Conservation (phyloP, 2,888 invertebrate genomes). For the Xestia sexstrigata region DNA sequence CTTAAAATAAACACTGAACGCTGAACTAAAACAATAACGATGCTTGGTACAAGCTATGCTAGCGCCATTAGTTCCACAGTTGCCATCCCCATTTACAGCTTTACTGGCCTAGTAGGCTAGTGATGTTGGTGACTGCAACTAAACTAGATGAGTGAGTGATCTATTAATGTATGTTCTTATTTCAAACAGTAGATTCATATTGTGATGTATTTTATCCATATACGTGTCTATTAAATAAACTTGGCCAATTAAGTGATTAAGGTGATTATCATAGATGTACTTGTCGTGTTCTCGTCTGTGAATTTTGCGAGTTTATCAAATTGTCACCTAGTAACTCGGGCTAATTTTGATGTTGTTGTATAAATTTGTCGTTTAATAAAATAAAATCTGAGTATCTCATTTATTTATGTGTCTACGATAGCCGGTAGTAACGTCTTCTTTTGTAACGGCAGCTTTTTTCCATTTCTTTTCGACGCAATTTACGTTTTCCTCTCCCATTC, state of each 20-base stretch:
- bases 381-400: constrained; percentile 1
- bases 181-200: constrained; percentile 1
- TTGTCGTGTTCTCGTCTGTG: background rate
- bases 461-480: background rate
- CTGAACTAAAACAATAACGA: too few species aligned
- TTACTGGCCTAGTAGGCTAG: background rate
- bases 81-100: too few species aligned
- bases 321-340: background rate
- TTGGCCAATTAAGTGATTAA: background rate
- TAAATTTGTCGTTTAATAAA: constrained; percentile 8
- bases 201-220: background rate
- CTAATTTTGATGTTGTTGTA: constrained; percentile 3
- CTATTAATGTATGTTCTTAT: constrained; percentile 7
- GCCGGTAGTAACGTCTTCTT: background rate
- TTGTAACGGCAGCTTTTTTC: background rate
- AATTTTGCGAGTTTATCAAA: background rate
- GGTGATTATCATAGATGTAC: constrained; percentile 3
- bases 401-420: constrained; percentile 5
- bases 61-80: too few species aligned
- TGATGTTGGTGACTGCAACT: constrained; percentile 4
- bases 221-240: background rate
- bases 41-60: too few species aligned
- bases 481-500: background rate
- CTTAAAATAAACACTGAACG: too few species aligned
- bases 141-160: background rate